Conservation (phyloP, 2,888 invertebrate genomes). For the Drosophila suboccidentalis region DNA sequence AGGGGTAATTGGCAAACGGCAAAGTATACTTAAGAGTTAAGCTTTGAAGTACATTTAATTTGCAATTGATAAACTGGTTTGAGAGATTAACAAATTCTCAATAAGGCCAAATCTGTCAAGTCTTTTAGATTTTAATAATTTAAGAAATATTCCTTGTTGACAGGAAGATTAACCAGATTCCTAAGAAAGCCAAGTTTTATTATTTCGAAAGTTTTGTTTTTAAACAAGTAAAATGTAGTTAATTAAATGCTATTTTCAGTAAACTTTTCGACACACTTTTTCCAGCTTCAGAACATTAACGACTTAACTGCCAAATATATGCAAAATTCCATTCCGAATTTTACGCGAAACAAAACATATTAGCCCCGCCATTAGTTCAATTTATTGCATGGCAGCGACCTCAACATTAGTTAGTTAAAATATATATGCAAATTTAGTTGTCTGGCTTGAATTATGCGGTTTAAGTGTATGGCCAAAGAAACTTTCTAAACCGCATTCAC, state of each 20-base stretch:
- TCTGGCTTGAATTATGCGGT: constrained; percentile 37
- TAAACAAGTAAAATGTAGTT: not conserved
- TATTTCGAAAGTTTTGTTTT: constrained; percentile 5
- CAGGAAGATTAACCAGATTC: not conserved
- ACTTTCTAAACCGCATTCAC: constrained; percentile 78
- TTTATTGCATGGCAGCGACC: constrained; percentile 42
- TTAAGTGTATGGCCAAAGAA: constrained; percentile 33
- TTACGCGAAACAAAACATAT: constrained; percentile 32
- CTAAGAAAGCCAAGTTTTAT: not conserved
- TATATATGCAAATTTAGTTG: constrained; percentile 56
- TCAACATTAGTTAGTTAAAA: constrained; percentile 23
- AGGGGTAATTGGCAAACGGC: constrained; percentile 29
- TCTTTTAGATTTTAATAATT: not conserved
- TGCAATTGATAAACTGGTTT: constrained; percentile 14
- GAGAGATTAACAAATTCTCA: not conserved
- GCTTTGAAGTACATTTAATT: constrained; percentile 1
- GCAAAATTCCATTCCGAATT: constrained; percentile 22
- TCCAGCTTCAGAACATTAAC: constrained; percentile 5
- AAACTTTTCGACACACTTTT: constrained; percentile 4
- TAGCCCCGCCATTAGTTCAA: constrained; percentile 50
- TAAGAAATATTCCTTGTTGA: not conserved
- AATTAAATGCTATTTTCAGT: not conserved
- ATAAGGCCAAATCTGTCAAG: not conserved
- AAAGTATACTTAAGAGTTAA: constrained; percentile 8
- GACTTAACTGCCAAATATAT: constrained; percentile 3